Conservation (phyloP, 2,113 vertebrate species). For the Prietella phreatophila region DNA sequence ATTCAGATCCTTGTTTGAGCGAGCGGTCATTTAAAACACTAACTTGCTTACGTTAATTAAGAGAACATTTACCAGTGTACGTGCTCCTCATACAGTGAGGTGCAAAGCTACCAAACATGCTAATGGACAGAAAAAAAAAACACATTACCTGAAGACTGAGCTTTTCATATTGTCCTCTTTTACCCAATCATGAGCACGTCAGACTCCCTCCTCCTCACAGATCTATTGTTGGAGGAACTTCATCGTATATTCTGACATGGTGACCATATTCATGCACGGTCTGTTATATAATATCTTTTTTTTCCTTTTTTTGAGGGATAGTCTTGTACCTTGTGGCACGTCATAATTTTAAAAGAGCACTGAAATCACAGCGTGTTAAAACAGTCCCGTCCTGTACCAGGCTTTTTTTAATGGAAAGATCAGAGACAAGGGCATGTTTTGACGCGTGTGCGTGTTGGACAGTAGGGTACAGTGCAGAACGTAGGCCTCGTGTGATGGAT, state of each 20-base stretch:
- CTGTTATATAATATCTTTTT: background rate
- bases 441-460: constrained; percentile 1
- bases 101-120: background rate
- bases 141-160: background rate
- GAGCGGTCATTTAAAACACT: background rate
- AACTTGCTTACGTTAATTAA: background rate
- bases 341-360: background rate
- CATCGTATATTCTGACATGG: background rate
- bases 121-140: background rate
- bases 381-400: background rate
- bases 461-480: constrained; percentile 42
- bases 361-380: background rate
- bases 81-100: background rate
- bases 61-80: background rate
- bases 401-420: background rate
- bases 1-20: background rate
- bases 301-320: background rate
- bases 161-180: background rate
- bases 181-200: background rate
- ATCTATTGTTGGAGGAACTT: background rate
- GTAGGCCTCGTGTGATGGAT: constrained; percentile 45
- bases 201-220: background rate
- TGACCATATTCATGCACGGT: background rate
- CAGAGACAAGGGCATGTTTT: background rate
- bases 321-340: background rate